Conservation (phyloP, 2,113 vertebrate species). For the Holacanthus passer region DNA sequence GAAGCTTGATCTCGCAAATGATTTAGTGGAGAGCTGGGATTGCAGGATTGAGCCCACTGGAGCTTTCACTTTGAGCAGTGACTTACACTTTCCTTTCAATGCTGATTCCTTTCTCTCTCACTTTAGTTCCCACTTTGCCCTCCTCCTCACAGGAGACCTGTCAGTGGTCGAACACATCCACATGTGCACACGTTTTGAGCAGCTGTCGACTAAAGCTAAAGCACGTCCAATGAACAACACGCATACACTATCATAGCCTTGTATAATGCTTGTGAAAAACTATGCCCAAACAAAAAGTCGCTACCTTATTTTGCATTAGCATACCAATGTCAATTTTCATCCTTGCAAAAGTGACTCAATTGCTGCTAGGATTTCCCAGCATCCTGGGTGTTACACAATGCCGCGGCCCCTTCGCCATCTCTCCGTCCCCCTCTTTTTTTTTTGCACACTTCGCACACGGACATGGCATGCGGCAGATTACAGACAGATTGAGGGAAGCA, state of each 20-base stretch:
- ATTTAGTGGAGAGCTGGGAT: slow-evolving; percentile 31
- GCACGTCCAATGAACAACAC: neutral
- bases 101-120: neutral
- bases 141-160: neutral
- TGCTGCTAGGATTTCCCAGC: slow-evolving; percentile 46
- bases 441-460: neutral
- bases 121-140: neutral
- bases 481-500: slow-evolving; percentile 16
- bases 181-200: neutral
- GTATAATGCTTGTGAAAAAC: slow-evolving; percentile 47
- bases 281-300: slow-evolving; percentile 51
- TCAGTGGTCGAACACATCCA: neutral
- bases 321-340: slow-evolving; percentile 50
- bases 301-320: slow-evolving; percentile 48
- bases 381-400: slow-evolving; percentile 47
- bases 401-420: neutral
- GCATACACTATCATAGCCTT: neutral
- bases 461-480: slow-evolving; percentile 27
- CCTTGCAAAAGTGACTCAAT: slow-evolving; percentile 49
- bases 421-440: slow-evolving; percentile 1
- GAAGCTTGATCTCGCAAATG: slow-evolving; percentile 16
- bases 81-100: neutral
- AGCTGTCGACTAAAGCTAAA: slow-evolving; percentile 17
- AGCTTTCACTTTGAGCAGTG: slow-evolving; percentile 7
- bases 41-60: slow-evolving; percentile 31